A percentile compares a stretch with the other conserved stretches of the same genome.
These are phyloP conservation scores for Drosophila prosaltans DNA, from an alignment of 1,140 invertebrate genomes.

Conservation along the genomic window DNA sequence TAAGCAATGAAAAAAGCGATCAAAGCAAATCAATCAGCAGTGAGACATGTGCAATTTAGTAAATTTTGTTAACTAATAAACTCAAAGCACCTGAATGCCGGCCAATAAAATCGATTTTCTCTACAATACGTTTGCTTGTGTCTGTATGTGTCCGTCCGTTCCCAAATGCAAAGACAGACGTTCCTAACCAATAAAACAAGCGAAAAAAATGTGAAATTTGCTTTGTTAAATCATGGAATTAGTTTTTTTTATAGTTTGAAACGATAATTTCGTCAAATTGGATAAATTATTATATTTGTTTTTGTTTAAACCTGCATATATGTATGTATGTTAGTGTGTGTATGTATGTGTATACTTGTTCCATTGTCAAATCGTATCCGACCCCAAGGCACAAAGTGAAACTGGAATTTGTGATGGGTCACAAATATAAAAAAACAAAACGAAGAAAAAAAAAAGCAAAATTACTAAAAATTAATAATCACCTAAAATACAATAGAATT, in stretches of 20 bases:
- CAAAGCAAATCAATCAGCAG: not conserved
- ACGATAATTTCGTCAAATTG: not conserved
- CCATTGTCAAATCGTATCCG: constrained; percentile 31
- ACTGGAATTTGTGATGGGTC: constrained; percentile 38
- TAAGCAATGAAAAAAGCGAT: constrained; percentile 5
- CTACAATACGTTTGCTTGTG: constrained; percentile 34
- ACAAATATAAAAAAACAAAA: constrained; percentile 23
- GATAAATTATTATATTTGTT: constrained; percentile 43
- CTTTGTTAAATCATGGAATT: not conserved
- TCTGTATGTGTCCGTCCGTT: constrained; percentile 4
- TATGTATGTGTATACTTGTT: constrained; percentile 31
- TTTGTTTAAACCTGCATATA: constrained; percentile 59
- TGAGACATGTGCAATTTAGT: not conserved
- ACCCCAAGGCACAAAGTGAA: constrained; percentile 33
- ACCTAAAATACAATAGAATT: constrained; percentile 14
- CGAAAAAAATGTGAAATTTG: no score
- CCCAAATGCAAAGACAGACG: not conserved
- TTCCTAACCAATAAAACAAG: not conserved
- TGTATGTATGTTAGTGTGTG: not conserved
- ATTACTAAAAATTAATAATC: constrained; percentile 32
- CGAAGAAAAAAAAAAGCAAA: constrained; percentile 21
- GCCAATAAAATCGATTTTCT: constrained; percentile 67
- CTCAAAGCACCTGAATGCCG: constrained; percentile 30
- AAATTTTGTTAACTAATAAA: constrained; percentile 21
- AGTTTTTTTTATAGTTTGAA: not conserved